These are phyloP conservation scores for Stenolophus ochropezus DNA, from an alignment of 2,888 invertebrate genomes.

Conservation along the genomic window DNA sequence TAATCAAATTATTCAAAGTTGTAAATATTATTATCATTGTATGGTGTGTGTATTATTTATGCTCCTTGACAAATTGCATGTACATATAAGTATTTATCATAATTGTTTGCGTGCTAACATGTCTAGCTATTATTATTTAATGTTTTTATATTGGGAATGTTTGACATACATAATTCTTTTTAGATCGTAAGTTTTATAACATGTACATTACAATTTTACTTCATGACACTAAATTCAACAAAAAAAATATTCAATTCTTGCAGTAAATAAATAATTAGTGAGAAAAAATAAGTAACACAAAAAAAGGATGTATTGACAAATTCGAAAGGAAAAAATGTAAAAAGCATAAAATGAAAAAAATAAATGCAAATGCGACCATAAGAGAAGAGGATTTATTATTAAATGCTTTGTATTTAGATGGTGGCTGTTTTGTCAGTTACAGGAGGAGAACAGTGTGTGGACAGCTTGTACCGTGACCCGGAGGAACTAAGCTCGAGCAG, in stretches of 20 bases:
- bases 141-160: slow-evolving; percentile 60
- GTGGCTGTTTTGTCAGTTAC: slow-evolving; percentile 65
- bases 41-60: slow-evolving; percentile 60
- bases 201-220: slow-evolving; percentile 48
- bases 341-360: slow-evolving; percentile 62
- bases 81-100: slow-evolving; percentile 48
- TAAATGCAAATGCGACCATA: slow-evolving; percentile 63
- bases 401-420: slow-evolving; percentile 63
- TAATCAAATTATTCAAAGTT: slow-evolving; percentile 54
- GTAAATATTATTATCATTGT: slow-evolving; percentile 57
- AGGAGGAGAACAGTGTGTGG: slow-evolving; percentile 79
- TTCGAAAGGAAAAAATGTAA: slow-evolving; percentile 64
- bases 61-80: slow-evolving; percentile 52
- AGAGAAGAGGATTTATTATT: slow-evolving; percentile 62
- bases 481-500: slow-evolving; percentile 90
- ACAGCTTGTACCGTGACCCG: slow-evolving; percentile 75
- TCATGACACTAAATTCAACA: slow-evolving; percentile 53
- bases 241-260: slow-evolving; percentile 46
- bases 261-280: slow-evolving; percentile 60
- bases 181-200: slow-evolving; percentile 59
- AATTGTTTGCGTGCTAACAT: slow-evolving; percentile 54
- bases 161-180: slow-evolving; percentile 50
- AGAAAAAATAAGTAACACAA: slow-evolving; percentile 61
- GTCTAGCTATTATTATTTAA: slow-evolving; percentile 55
- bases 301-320: slow-evolving; percentile 64